Percentiles rank a stretch among this genome's conserved stretches.
phyloP scores from a whole-genome alignment of 2,113 vertebrate genomes.

The Percina caprodes region DNA sequence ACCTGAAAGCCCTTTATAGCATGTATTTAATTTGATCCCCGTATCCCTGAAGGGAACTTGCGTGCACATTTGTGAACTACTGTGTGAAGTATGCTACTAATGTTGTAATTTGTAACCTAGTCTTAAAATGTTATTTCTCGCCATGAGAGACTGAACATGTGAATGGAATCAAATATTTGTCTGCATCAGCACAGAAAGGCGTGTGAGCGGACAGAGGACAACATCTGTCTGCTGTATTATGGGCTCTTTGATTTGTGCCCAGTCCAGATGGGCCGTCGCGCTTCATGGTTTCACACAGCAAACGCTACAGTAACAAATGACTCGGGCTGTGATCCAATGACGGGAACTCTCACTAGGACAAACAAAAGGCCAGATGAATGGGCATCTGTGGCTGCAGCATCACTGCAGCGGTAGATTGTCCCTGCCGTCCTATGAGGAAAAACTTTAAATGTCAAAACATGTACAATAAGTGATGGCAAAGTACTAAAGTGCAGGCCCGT shows the following conservation, averaged over 20 bases:
- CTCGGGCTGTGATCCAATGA: conserved; percentile 66
- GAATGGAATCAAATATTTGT: conserved; percentile 60
- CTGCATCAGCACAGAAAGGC: conserved; percentile 32
- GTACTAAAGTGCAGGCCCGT: background rate
- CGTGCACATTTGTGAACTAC: conserved; percentile 27
- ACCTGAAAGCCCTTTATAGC: conserved; percentile 7
- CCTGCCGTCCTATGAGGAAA: conserved; percentile 16
- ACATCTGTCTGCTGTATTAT: conserved; percentile 73
- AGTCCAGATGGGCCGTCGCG: conserved; percentile 74
- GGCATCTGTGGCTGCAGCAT: conserved; percentile 40
- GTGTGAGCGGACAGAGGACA: conserved; percentile 53
- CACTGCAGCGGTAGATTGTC: conserved; percentile 31
- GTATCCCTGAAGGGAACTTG: conserved; percentile 23
- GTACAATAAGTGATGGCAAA: conserved; percentile 23
- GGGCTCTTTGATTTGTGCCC: conserved; percentile 71
- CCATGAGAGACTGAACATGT: conserved; percentile 23
- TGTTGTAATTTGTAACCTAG: conserved; percentile 57
- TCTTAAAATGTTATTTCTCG: conserved; percentile 41
- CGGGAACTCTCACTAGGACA: conserved; percentile 61
- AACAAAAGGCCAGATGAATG: conserved; percentile 66
- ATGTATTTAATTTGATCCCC: conserved; percentile 23
- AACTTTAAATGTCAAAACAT: conserved; percentile 52
- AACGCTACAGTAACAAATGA: conserved; percentile 71
- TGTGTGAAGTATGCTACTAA: conserved; percentile 49
- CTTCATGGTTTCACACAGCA: conserved; percentile 55